phyloP scores from a whole-genome alignment of 2,888 invertebrate genomes.

The Meliscaeva auricollis region DNA sequence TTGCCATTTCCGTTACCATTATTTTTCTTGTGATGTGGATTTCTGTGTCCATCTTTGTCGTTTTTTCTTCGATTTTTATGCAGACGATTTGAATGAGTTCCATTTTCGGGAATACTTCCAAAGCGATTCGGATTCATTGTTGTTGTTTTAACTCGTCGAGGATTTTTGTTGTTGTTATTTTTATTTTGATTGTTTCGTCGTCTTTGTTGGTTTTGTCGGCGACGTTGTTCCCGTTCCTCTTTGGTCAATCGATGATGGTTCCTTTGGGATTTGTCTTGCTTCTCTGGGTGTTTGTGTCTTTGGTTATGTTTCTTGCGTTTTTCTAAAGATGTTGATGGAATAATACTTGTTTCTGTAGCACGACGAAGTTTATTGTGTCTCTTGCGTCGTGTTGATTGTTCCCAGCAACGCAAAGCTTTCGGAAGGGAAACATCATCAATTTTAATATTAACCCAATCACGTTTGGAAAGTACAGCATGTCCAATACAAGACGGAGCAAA shows the following conservation, averaged over 20 bases:
- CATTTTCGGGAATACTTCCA: constrained; percentile 48
- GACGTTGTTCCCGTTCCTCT: constrained; percentile 75
- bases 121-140: constrained; percentile 66
- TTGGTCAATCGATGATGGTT: constrained; percentile 63
- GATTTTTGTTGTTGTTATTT: constrained; percentile 58
- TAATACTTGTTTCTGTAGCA: constrained; percentile 80
- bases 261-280: constrained; percentile 43
- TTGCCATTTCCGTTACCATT: constrained; percentile 75
- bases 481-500: constrained; percentile 97
- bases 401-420: constrained; percentile 95
- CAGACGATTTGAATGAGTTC: constrained; percentile 54
- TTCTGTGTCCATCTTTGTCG: constrained; percentile 73
- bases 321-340: constrained; percentile 66
- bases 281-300: constrained; percentile 77
- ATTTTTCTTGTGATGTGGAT: constrained; percentile 77
- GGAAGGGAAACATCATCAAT: constrained; percentile 94
- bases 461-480: constrained; percentile 93
- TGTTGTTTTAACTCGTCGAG: constrained; percentile 47
- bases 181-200: constrained; percentile 79
- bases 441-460: constrained; percentile 94
- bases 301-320: constrained; percentile 76
- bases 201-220: constrained; percentile 78
- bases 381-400: constrained; percentile 85
- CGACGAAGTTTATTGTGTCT: constrained; percentile 79
- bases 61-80: constrained; percentile 77